Conservation (phyloP, 2,113 vertebrate genomes). For the Shinisaurus crocodilurus region DNA sequence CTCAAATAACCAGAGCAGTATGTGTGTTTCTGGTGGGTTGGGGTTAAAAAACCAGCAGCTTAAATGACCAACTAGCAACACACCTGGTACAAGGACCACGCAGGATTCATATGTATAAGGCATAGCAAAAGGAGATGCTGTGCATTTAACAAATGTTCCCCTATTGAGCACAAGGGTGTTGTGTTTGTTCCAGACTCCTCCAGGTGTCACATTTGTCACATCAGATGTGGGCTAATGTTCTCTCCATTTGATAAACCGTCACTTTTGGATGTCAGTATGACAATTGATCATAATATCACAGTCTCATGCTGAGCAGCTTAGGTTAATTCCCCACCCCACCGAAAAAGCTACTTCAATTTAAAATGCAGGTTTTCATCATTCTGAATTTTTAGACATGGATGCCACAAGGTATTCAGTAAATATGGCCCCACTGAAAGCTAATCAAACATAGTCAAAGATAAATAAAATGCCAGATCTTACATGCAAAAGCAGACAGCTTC, state of each 20-base stretch:
- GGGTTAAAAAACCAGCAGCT: background rate
- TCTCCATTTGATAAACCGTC: constrained; percentile 59
- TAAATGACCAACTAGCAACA: background rate
- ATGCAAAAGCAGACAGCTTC: constrained; percentile 18
- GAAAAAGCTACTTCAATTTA: constrained; percentile 31
- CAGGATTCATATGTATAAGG: background rate
- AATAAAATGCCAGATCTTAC: constrained; percentile 38
- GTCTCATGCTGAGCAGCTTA: constrained; percentile 33
- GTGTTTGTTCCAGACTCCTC: constrained; percentile 39
- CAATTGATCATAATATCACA: constrained; percentile 27
- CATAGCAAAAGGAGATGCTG: background rate
- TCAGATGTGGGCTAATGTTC: constrained; percentile 38
- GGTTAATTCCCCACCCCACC: background rate
- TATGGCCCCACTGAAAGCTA: background rate
- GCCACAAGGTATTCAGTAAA: background rate
- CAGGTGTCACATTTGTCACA: constrained; percentile 50
- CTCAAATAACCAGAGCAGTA: too few relatives aligned
- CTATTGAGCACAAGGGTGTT: constrained; percentile 57
- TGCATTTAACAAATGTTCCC: constrained; percentile 28
- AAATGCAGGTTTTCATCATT: constrained; percentile 2
- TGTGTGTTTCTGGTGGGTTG: background rate
- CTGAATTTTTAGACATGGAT: constrained; percentile 17
- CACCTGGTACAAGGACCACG: background rate
- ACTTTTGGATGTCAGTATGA: constrained; percentile 37
- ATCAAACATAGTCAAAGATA: background rate